These are phyloP conservation scores for Nothoprocta pentlandii DNA, from an alignment of 2,113 vertebrate genomes.

Conservation along the genomic window DNA sequence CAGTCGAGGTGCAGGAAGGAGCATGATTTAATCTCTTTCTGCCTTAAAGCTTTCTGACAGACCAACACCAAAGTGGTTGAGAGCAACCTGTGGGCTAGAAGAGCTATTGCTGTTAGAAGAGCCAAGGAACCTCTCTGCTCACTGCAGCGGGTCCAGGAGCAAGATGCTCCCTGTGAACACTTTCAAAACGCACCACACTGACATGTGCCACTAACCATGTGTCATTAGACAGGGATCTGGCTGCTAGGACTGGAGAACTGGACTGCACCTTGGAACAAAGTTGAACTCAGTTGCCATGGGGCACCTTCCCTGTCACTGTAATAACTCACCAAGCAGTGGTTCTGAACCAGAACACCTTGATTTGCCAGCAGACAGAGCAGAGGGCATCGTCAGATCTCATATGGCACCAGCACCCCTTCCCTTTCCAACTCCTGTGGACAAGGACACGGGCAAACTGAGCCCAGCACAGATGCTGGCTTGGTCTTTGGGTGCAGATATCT, in stretches of 20 bases:
- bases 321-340: background rate
- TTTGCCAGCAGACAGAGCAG: background rate
- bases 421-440: background rate
- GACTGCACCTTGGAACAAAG: background rate
- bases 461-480: background rate
- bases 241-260: background rate
- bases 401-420: background rate
- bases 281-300: background rate
- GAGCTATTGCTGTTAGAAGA: background rate
- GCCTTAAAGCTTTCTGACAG: background rate
- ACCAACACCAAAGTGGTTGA: background rate
- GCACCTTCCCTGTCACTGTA: background rate
- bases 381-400: fast-evolving
- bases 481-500: background rate
- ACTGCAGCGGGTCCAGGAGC: background rate
- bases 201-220: background rate
- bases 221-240: background rate
- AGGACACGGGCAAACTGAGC: background rate
- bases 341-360: background rate
- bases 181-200: background rate
- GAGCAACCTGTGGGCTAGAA: background rate
- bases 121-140: background rate
- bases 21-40: background rate
- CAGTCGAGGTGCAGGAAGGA: background rate
- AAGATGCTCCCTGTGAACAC: background rate